These are phyloP conservation scores for Xiphorhynchus elegans DNA, from an alignment of 2,113 vertebrate species.

Conservation along the genomic window DNA sequence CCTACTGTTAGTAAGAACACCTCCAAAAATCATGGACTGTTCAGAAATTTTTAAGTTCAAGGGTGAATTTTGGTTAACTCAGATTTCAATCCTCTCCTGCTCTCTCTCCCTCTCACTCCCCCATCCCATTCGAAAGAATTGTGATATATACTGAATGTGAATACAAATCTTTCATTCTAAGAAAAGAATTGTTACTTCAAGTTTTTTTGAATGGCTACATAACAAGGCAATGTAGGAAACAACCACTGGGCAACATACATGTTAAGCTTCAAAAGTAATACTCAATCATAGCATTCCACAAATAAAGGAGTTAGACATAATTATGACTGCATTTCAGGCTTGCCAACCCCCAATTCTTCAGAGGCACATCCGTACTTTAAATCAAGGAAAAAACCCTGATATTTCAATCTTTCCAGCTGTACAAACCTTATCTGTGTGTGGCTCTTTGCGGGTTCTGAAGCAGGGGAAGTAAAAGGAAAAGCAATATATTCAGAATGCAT, in stretches of 20 bases:
- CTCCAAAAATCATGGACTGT: neutral
- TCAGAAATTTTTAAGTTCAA: neutral
- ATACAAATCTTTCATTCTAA: neutral
- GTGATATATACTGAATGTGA: neutral
- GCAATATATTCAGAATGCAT: constrained; percentile 33
- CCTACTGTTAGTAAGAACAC: neutral
- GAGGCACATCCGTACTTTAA: neutral
- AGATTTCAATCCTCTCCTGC: neutral
- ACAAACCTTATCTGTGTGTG: constrained; percentile 47
- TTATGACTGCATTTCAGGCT: neutral
- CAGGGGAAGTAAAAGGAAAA: constrained; percentile 41
- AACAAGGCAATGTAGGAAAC: neutral
- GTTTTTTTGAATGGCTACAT: neutral
- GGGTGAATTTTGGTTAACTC: neutral
- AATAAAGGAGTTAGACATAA: neutral
- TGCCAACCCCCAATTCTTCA: neutral
- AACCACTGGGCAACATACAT: neutral
- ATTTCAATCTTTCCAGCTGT: constrained; percentile 54
- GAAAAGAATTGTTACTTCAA: neutral
- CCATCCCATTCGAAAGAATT: neutral
- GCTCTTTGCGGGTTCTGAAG: constrained; percentile 36
- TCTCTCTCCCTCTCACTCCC: neutral
- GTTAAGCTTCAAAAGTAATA: neutral
- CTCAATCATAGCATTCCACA: neutral
- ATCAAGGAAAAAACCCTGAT: neutral